Conservation (phyloP, 1,140 invertebrate genomes). For the Drosophila prosaltans region DNA sequence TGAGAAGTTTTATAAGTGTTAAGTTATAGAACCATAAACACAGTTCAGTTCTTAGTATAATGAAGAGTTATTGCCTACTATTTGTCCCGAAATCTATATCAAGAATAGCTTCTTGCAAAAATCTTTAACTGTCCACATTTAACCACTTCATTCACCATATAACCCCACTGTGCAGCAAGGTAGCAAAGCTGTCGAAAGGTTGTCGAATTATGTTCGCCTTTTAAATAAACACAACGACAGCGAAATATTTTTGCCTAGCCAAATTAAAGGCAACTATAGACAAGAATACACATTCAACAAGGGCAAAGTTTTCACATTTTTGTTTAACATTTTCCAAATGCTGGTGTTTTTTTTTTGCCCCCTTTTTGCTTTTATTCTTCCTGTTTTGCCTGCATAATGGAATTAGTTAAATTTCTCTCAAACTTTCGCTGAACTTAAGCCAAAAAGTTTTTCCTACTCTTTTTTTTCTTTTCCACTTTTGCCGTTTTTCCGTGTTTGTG, state of each 20-base stretch:
- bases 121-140: too few species aligned
- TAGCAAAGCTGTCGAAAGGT: slow-evolving; percentile 2
- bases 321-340: slow-evolving; percentile 58
- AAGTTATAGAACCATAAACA: too few species aligned
- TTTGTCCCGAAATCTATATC: too few species aligned
- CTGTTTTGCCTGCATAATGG: slow-evolving; percentile 22
- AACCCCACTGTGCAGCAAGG: background rate
- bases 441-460: slow-evolving; percentile 14
- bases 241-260: slow-evolving; percentile 3
- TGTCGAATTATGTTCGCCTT: slow-evolving; percentile 22
- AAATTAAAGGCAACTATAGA: slow-evolving; percentile 11
- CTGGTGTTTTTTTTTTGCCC: slow-evolving; percentile 16
- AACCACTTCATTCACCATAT: background rate
- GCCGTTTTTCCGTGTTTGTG: background rate
- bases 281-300: slow-evolving; percentile 2
- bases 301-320: slow-evolving; percentile 31
- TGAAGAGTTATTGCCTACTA: too few species aligned
- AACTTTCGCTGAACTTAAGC: slow-evolving; percentile 27
- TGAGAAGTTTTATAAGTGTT: too few species aligned
- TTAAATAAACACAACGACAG: slow-evolving; percentile 20
- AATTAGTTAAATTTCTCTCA: slow-evolving; percentile 26
- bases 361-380: background rate
- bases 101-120: too few species aligned
- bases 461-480: background rate
- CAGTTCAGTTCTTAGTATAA: too few species aligned